phyloP scores from a whole-genome alignment of 2,797 vertebrate genomes.

The Pantherophis alleghaniensis region DNA sequence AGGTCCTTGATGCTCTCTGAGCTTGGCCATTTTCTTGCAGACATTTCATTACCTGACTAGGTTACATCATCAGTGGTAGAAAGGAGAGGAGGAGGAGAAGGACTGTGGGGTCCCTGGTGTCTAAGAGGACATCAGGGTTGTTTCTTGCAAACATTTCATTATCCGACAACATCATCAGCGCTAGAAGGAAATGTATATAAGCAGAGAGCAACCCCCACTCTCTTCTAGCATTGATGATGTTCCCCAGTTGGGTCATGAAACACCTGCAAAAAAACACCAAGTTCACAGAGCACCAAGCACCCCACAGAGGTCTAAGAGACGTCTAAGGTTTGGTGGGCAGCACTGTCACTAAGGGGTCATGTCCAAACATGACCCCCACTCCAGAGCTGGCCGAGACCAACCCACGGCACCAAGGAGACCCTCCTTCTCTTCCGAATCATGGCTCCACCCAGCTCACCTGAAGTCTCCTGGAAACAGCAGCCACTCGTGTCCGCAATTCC shows the following conservation, averaged over 20 bases:
- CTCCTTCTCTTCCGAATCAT: not conserved
- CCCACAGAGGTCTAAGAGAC: not conserved
- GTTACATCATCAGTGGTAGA: no score
- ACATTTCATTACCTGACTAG: no score
- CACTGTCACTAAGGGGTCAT: not conserved
- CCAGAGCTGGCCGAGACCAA: not conserved
- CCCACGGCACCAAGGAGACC: not conserved
- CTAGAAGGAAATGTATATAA: not conserved
- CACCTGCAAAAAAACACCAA: not conserved
- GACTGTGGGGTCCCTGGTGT: not conserved
- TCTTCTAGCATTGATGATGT: not conserved
- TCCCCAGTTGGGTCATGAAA: not conserved
- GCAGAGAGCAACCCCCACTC: not conserved
- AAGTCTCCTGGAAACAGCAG: conserved; percentile 60
- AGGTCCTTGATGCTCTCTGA: not conserved
- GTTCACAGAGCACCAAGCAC: not conserved
- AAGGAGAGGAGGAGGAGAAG: no score
- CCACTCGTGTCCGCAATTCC: conserved; percentile 59
- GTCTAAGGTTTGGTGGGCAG: not conserved
- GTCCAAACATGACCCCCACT: not conserved
- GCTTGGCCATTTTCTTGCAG: no score
- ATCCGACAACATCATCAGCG: not conserved
- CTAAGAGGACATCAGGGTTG: no score
- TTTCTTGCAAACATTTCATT: not conserved
- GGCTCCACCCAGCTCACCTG: conserved; percentile 60